Evolutionary conservation across 2,888 invertebrate species (phyloP), one percentile per base, ranked within the genome.

Genomic region (Tetrapedia diversipes): DNA sequence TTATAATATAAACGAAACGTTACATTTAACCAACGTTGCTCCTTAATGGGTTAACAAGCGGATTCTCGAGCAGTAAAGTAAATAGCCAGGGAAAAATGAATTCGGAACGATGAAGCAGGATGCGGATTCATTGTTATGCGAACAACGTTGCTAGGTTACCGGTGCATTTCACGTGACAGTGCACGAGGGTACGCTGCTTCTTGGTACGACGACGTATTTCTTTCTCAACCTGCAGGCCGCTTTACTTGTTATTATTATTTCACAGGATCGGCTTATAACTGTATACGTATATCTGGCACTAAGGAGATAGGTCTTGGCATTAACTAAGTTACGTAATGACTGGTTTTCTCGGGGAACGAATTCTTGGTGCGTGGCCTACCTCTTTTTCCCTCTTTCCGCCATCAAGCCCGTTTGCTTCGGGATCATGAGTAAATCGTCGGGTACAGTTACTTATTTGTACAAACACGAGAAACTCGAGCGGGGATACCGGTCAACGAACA

Each of bases 391-490:
- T 22, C 27, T 27, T 54, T 19, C 29, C 29, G 45, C 34, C 47
- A 11, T 57, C 57, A 34, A 49, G 37, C 19, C 63, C 43, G 43
- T 45, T 56, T 45, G 59, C 51, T 43, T 53, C 65, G 47, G 39
- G 39, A 43, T 51, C 75, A 64, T 75, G 72, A 73, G 75, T 77
- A 79, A 78, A 82, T 84, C 79, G 81, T 77, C 11, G 77, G 70
- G 79, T 85, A 85, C 85, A 86, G 85, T 85, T 85, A 85, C 69
- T 79, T 76, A 81, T 79, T 86, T 86, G 76, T 82, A 77, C 71
- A 69, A 60, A 53, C 73, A 47, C 47, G 59, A 60, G 77, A 71
- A 80, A 82, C 78, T 63, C 70, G 74, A 53, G 64, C 65, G 66
- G 43, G 63, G 49, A 70, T 67, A 71, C 49, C 41, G 69, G 61